Evolutionary conservation across 2,797 vertebrate species (phyloP).

Genomic region (Danio aesculapii): DNA sequence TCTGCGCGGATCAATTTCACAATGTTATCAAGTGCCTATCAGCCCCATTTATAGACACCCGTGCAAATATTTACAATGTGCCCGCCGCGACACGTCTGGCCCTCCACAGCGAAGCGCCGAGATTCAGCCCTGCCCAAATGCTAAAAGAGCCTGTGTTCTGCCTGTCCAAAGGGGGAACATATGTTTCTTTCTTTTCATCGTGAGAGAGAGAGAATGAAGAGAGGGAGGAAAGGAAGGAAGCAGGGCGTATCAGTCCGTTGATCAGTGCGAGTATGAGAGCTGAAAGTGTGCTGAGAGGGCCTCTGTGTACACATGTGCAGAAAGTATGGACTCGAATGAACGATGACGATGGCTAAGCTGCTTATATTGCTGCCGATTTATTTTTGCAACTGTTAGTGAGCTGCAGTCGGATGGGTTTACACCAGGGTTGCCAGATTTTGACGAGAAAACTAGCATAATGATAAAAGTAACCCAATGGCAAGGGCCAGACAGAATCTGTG

Average conservation of each 20-base stretch:
- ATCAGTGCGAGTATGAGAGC: constrained; percentile 46
- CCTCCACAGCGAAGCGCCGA: constrained; percentile 72
- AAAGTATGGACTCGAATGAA: neutral
- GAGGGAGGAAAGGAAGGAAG: constrained; percentile 65
- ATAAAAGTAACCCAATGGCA: too few relatives aligned
- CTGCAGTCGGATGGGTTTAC: neutral
- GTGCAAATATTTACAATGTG: constrained; percentile 79
- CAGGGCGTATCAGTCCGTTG: constrained; percentile 55
- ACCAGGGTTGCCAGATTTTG: too few relatives aligned
- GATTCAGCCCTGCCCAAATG: constrained; percentile 73
- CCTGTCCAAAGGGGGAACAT: constrained; percentile 65
- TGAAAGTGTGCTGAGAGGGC: constrained; percentile 20
- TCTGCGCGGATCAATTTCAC: constrained; percentile 69
- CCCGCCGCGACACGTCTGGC: constrained; percentile 76
- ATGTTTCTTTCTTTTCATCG: constrained; percentile 76
- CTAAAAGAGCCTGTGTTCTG: constrained; percentile 73
- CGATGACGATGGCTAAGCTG: neutral
- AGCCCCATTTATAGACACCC: constrained; percentile 77
- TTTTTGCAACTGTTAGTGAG: neutral
- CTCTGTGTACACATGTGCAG: constrained; percentile 26
- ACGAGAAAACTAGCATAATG: too few relatives aligned
- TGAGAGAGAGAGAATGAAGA: constrained; percentile 60
- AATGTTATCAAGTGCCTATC: constrained; percentile 76
- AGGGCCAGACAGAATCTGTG: too few relatives aligned
- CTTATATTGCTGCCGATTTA: neutral